Conservation (phyloP, 2,113 vertebrate species). For the Larimichthys polyactis region DNA sequence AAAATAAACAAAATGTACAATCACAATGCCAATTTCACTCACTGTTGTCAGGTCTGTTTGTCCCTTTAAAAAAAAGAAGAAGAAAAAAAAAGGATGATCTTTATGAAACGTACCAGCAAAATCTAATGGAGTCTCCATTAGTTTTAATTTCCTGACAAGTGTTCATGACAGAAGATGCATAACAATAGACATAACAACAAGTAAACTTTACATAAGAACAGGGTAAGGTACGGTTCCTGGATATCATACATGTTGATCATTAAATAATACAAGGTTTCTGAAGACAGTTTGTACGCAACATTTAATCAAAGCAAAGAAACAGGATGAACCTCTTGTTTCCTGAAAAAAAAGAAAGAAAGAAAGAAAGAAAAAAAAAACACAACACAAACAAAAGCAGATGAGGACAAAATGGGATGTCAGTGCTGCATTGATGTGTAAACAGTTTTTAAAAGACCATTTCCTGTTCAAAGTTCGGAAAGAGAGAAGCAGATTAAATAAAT, state of each 20-base stretch:
- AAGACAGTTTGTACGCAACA: conserved; percentile 51
- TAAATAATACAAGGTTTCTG: conserved; percentile 75
- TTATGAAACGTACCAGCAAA: conserved; percentile 75
- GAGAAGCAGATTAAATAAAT: conserved; percentile 47
- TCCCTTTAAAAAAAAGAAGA: conserved; percentile 62
- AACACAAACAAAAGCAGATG: conserved; percentile 66
- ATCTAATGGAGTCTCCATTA: conserved; percentile 54
- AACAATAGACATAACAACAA: conserved; percentile 69
- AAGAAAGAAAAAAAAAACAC: conserved; percentile 2
- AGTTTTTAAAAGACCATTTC: conserved; percentile 68
- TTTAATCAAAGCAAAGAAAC: conserved; percentile 43
- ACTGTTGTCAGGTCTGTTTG: conserved; percentile 83
- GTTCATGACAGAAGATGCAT: conserved; percentile 74
- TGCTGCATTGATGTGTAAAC: conserved; percentile 77
- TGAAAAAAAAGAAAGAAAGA: background rate
- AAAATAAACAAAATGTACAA: conserved; percentile 84
- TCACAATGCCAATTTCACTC: conserved; percentile 85
- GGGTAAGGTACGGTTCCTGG: conserved; percentile 69
- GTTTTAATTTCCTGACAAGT: conserved; percentile 71
- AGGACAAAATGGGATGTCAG: conserved; percentile 70
- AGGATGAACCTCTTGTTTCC: conserved; percentile 40
- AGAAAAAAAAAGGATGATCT: conserved; percentile 55
- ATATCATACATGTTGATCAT: conserved; percentile 78
- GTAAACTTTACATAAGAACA: conserved; percentile 76
- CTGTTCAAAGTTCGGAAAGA: conserved; percentile 45